Conservation (phyloP, 2,113 vertebrate genomes). For the Albula goreensis region DNA sequence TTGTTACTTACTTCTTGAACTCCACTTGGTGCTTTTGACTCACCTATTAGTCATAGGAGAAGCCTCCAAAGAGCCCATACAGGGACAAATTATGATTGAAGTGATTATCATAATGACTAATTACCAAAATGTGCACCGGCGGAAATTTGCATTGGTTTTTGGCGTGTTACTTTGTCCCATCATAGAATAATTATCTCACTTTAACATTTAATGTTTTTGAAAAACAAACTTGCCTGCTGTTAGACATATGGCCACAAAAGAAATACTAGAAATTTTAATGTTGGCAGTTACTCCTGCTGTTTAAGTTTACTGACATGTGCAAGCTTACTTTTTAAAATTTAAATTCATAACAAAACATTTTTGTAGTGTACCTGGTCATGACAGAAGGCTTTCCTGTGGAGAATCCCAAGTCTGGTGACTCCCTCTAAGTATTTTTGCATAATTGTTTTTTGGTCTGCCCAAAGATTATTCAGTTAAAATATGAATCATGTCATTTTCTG, state of each 20-base stretch:
- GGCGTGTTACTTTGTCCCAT: constrained; percentile 42
- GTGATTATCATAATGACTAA: constrained; percentile 56
- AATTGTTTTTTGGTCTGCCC: background rate
- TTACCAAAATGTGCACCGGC: constrained; percentile 38
- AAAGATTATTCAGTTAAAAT: background rate
- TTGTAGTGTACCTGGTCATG: too few species aligned
- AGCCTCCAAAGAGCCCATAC: background rate
- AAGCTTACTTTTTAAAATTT: too few species aligned
- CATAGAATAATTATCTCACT: constrained; percentile 60
- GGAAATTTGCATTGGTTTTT: constrained; percentile 64
- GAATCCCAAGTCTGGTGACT: background rate
- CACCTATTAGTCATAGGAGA: constrained; percentile 30
- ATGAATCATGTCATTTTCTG: background rate
- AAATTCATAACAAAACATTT: too few species aligned
- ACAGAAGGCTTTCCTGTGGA: background rate
- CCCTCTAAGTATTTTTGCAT: background rate
- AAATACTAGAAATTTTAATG: too few species aligned
- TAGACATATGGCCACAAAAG: too few species aligned
- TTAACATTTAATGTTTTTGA: too few species aligned
- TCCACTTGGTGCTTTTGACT: constrained; percentile 42
- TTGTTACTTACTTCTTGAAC: constrained; percentile 49
- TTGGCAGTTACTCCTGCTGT: too few species aligned
- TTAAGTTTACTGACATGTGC: too few species aligned
- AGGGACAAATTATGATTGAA: constrained; percentile 45
- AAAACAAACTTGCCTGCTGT: too few species aligned